phyloP scores from a whole-genome alignment of 1,140 invertebrate species.

The Ceratitis capitata region DNA sequence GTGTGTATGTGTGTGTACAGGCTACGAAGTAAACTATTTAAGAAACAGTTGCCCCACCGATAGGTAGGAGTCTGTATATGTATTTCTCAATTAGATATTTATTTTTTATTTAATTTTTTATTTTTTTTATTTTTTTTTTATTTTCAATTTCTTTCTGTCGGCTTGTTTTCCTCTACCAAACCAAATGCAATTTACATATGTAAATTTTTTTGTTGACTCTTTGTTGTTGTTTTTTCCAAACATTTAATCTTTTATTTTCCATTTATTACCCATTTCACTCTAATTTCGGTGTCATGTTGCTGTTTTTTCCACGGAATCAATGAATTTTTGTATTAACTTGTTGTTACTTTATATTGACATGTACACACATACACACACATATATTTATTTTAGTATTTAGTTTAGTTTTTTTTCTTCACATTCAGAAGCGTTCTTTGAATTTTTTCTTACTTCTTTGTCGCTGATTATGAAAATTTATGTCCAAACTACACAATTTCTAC shows the following conservation, averaged over 20 bases:
- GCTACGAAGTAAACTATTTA: neutral
- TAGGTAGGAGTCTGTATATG: no score
- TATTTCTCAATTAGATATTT: neutral
- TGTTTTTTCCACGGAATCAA: neutral
- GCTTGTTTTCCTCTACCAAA: neutral
- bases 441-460: neutral
- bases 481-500: no score
- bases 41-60: neutral
- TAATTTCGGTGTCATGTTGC: neutral
- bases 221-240: neutral
- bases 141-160: neutral
- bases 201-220: neutral
- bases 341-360: conserved; percentile 22
- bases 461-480: neutral
- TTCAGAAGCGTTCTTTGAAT: neutral
- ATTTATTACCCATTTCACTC: neutral
- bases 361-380: no score
- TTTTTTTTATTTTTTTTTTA: neutral
- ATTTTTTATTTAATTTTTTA: no score
- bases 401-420: neutral
- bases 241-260: neutral
- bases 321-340: neutral
- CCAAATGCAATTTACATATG: neutral
- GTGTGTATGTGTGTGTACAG: neutral
- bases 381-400: neutral